Evolutionary conservation across 2,888 invertebrate species (phyloP), one percentile per base, ranked within the genome.

Genomic region (Drosophila yooni): DNA sequence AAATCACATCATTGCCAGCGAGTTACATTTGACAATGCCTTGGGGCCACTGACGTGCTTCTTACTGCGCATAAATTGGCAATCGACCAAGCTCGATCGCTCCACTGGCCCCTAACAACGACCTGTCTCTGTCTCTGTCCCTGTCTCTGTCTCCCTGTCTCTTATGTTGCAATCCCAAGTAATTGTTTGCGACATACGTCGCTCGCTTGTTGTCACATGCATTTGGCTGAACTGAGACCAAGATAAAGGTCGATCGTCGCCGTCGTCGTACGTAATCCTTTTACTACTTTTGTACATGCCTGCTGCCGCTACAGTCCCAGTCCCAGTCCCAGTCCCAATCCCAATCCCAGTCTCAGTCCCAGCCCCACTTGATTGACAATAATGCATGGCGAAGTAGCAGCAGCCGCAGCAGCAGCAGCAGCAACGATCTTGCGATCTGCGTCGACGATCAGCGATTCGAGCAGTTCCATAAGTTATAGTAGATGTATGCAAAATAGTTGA

Each of bases 401-500:
- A 58, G 70, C 67, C 29, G 50, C 54, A 36, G 27, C 54, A 59
- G 61, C 72, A 62, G 56, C 64, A 38, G 51, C 57, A 43, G 31
- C 31, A 60, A 61, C 81, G 70, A 83, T 83, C 83, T 73, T 69
- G 72, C 72, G 82, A 84, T 83, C 87, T 71, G 71, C 82, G 74
- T 68, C 81, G 76, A 81, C 79, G 82, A 90, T 81, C 89, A 68
- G 74, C 89, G 73, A 76, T 76, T 76, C 87, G 73, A 85, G 74
- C 89, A 85, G 85, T 79, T 89, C 91, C 85, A 91, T 91, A 91
- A 92, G 86, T 91, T 85, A 89, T 89, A 85, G 85, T 83, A 82
- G 89, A 89, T 85, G 87, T 92, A 92, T 92, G 91, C 91, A 92
- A 92, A 92, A 91, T 92, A 91, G 92, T 92, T 92, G 92, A 92